phyloP scores from a whole-genome alignment of 2,797 vertebrate genomes.

The Aplochiton taeniatus region DNA sequence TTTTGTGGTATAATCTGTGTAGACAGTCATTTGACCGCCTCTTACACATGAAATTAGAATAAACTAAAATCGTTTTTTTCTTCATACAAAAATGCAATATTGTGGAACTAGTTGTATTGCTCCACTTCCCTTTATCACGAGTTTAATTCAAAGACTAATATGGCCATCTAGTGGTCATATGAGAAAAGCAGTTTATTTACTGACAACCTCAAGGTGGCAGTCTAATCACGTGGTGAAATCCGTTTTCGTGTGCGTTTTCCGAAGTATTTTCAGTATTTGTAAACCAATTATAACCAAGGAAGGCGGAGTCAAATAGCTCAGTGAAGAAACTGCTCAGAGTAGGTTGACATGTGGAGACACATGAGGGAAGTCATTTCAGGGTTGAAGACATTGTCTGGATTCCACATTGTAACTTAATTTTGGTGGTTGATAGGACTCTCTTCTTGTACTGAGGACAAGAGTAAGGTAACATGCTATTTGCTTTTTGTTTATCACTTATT shows the following conservation, averaged over 20 bases:
- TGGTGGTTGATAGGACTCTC: too few relatives aligned
- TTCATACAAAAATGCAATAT: too few relatives aligned
- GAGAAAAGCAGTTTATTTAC: not conserved
- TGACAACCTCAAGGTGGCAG: conserved; percentile 47
- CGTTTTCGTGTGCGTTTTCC: conserved; percentile 3
- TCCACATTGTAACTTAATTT: conserved; percentile 7
- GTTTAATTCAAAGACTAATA: not conserved
- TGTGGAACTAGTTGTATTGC: too few relatives aligned
- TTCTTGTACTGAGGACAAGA: conserved; percentile 18
- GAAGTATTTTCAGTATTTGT: not conserved
- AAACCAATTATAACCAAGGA: conserved; percentile 15
- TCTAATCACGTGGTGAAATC: not conserved
- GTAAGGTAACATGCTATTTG: conserved; percentile 56
- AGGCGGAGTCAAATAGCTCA: conserved; percentile 50
- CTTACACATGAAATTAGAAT: too few relatives aligned
- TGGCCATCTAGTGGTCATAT: conserved; percentile 57
- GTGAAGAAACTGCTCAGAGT: conserved; percentile 11
- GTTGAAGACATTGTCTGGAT: conserved; percentile 29
- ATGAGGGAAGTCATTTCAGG: conserved; percentile 62
- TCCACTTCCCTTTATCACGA: not conserved
- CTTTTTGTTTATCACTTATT: not conserved
- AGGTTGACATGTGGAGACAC: conserved; percentile 31
- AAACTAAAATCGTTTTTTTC: too few relatives aligned
- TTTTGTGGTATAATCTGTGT: conserved; percentile 31
- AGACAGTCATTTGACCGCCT: not conserved